Base-by-base conservation (phyloP, 2,113 vertebrate species). In the Mustela nigripes region DNA sequence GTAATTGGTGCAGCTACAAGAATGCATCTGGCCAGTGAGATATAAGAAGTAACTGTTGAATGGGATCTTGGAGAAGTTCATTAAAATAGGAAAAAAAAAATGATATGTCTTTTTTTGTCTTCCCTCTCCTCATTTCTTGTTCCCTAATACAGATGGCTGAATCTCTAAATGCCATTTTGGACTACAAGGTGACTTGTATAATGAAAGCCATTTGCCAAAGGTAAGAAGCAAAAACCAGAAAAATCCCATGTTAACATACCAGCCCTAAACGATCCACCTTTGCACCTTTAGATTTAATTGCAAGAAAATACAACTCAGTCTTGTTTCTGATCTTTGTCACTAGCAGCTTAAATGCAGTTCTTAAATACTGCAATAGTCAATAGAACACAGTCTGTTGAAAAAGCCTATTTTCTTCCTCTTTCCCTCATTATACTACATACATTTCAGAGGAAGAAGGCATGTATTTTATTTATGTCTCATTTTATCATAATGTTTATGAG, bases 231-330 rank as follows among this genome's bases (percentile, higher is more conserved):
- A 73, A 79, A 85, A 36, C 0, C 18, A 36, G 45, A 85, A 82
- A 86, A 28, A 58, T 6, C 22, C 7, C 10, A 3, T 2, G 0
- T 60, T 69, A 24, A 22, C 11, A 19, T 62, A 18, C 18, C 50
- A 90, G 53, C 7, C 18, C 16, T 42, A 16, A 21, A 42, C 8
- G 56, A 16, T 10, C 18, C 21, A 56, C 10, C 11, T 91, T 89
- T 76, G 45, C 39, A 63, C 11, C 31, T 95, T 91, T 79, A 33
- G 36, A 48, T 67, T 97, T 84, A 93, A 83, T 11, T 92, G 62
- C 60, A 67, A 56, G 18, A 96, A 96, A 90, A 71, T 45, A 71
- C 80, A 80, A 84, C 73, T 62, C 42, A 67, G 0, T 56, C 9
- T 89, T 62, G 3, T 58, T 95, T 86, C 45, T 86, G 33, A 15